A percentile compares a stretch with the other conserved stretches of the same genome.
phyloP scores from a whole-genome alignment of 2,113 vertebrate genomes.

The Grammomys dolichurus region DNA sequence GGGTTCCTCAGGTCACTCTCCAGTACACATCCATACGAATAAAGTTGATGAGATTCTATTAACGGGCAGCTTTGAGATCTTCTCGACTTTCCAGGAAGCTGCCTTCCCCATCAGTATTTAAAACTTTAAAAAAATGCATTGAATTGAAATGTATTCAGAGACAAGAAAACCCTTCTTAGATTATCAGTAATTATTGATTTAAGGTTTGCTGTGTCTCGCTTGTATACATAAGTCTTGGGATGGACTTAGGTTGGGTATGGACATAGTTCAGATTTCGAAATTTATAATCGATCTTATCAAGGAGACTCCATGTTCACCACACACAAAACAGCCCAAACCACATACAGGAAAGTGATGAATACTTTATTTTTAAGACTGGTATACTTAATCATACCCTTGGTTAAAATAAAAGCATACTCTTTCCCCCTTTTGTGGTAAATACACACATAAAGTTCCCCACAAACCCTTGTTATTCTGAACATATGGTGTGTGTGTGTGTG shows the following conservation, averaged over 20 bases:
- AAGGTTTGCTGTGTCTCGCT: not conserved
- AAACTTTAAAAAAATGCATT: constrained; percentile 25
- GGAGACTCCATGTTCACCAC: not conserved
- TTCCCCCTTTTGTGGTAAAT: not conserved
- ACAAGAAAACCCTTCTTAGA: constrained; percentile 38
- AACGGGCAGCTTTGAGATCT: not conserved
- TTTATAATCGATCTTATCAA: not conserved
- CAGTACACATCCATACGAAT: not conserved
- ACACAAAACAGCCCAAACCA: not conserved
- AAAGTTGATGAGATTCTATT: not conserved
- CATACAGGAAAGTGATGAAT: not conserved
- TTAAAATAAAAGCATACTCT: constrained; percentile 1
- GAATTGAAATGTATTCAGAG: not conserved
- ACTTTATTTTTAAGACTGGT: constrained; percentile 38
- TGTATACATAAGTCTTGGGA: not conserved
- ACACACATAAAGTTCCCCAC: not conserved
- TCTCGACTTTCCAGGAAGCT: not conserved
- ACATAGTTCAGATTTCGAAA: constrained; percentile 37
- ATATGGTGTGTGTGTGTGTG: not conserved
- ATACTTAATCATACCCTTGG: not conserved
- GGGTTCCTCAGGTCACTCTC: too few relatives aligned
- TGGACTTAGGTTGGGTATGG: not conserved
- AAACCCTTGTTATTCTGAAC: not conserved
- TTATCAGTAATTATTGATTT: not conserved
- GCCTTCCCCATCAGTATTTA: not conserved